phyloP scores from a whole-genome alignment of 2,113 vertebrate genomes.

The Craseonycteris thonglongyai region DNA sequence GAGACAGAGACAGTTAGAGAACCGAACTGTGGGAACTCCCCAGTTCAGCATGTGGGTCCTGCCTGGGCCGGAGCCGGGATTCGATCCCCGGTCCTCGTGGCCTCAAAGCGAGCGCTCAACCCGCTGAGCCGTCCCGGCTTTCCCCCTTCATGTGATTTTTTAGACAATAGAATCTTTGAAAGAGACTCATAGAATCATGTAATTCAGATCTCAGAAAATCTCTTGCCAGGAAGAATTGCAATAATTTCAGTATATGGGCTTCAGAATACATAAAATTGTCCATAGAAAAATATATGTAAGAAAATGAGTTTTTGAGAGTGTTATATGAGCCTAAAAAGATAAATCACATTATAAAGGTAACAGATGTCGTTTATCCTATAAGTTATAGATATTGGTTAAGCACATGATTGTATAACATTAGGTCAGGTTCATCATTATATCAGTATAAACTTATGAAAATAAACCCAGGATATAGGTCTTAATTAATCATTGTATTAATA shows the following conservation, averaged over 20 bases:
- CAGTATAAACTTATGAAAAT: neutral
- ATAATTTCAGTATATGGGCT: neutral
- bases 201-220: neutral
- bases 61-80: too few relatives aligned
- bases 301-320: neutral
- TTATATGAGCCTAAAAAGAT: neutral
- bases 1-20: too few relatives aligned
- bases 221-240: neutral
- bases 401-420: neutral
- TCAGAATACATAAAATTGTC: neutral
- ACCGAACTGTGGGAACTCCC: too few relatives aligned
- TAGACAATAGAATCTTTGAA: neutral
- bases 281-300: neutral
- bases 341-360: neutral
- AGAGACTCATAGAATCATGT: neutral
- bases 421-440: neutral
- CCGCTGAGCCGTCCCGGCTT: too few relatives aligned
- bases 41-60: too few relatives aligned
- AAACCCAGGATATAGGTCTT: neutral
- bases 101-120: too few relatives aligned
- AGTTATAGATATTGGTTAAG: neutral
- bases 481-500: neutral
- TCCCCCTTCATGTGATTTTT: neutral
- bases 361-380: neutral
- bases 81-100: too few relatives aligned